A percentile compares a stretch with the other conserved stretches of the same genome.
Conservation (phyloP, 2,113 vertebrate genomes). For the Malurus elegans region DNA sequence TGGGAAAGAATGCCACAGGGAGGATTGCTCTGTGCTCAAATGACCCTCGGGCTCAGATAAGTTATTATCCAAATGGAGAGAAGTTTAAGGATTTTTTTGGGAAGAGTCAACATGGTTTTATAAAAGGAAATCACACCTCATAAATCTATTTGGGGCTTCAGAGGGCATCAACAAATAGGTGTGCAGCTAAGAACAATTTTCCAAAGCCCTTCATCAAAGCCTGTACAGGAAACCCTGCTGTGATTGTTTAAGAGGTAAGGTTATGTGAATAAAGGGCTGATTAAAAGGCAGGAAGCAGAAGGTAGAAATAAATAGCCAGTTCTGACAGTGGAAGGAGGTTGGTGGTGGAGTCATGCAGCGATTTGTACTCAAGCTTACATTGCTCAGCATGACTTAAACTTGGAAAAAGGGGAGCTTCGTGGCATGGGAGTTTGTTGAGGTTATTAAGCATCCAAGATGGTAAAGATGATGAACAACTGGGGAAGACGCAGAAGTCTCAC, state of each 20-base stretch:
- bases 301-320: slow-evolving; percentile 43
- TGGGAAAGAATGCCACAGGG: background rate
- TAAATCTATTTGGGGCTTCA: background rate
- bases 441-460: background rate
- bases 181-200: background rate
- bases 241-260: slow-evolving; percentile 20
- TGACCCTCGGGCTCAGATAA: background rate
- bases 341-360: slow-evolving; percentile 31
- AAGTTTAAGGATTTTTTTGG: background rate
- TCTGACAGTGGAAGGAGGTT: slow-evolving; percentile 9
- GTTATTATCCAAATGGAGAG: background rate
- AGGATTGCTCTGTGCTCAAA: background rate
- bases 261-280: slow-evolving; percentile 11
- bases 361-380: slow-evolving; percentile 32
- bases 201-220: background rate
- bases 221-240: slow-evolving; percentile 4
- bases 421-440: background rate
- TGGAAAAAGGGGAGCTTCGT: background rate
- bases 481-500: background rate
- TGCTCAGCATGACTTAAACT: background rate
- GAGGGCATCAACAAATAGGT: background rate
- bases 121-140: background rate
- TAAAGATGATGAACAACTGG: background rate
- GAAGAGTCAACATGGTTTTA: background rate
- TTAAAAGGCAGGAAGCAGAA: slow-evolving; percentile 55